Conservation (phyloP, 2,888 invertebrate species). For the Nebria salina region DNA sequence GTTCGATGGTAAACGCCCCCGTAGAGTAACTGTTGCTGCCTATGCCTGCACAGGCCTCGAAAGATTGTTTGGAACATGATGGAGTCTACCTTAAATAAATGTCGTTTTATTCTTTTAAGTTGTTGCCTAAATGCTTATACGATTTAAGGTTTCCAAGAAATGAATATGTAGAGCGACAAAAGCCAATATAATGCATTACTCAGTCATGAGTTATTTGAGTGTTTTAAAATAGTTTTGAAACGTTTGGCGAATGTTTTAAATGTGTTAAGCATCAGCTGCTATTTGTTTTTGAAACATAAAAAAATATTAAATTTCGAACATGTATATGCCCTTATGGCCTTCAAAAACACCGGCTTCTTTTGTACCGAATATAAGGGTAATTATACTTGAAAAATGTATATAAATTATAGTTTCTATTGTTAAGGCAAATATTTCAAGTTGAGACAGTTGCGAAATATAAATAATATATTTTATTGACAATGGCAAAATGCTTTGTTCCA, state of each 20-base stretch:
- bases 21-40: background rate
- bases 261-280: background rate
- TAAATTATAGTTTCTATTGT: background rate
- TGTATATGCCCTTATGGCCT: background rate
- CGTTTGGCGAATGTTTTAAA: background rate
- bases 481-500: too few species aligned
- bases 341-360: background rate
- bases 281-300: background rate
- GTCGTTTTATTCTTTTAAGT: too few species aligned
- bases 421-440: background rate
- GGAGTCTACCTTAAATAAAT: background rate
- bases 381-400: background rate
- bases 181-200: too few species aligned
- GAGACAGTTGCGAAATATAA: background rate
- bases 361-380: background rate
- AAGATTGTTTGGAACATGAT: background rate
- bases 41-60: background rate
- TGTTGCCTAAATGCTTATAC: too few species aligned
- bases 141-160: too few species aligned
- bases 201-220: too few species aligned
- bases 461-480: too few species aligned
- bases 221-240: background rate
- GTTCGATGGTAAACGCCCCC: background rate
- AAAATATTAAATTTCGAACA: background rate
- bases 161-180: too few species aligned